Percentiles rank a stretch among this genome's conserved stretches.
These are phyloP conservation scores for Campylomormyrus numenius DNA, from an alignment of 2,113 vertebrate species.

Conservation along the genomic window DNA sequence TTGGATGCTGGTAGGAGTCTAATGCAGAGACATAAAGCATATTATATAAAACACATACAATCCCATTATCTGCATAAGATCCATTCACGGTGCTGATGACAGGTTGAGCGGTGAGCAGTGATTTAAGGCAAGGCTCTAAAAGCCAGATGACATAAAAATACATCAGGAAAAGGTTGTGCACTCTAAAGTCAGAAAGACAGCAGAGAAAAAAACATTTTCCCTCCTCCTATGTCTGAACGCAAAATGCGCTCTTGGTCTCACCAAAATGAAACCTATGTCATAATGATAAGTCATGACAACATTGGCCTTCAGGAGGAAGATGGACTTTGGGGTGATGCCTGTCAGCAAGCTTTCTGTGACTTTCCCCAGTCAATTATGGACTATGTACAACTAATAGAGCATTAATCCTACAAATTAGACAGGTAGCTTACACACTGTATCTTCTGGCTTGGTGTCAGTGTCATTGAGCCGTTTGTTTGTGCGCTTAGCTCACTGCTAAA, in stretches of 20 bases:
- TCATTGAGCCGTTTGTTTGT: not conserved
- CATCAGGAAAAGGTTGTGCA: not conserved
- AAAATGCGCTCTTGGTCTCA: not conserved
- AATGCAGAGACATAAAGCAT: not conserved
- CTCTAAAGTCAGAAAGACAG: conserved; percentile 4
- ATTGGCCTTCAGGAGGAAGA: not conserved
- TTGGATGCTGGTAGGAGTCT: conserved; percentile 1
- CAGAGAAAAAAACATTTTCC: not conserved
- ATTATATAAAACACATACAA: conserved; percentile 3
- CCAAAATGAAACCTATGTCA: not conserved
- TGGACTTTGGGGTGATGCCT: not conserved
- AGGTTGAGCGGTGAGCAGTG: not conserved
- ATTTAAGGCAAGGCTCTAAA: conserved; percentile 11
- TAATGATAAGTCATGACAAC: not conserved
- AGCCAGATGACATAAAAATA: not conserved
- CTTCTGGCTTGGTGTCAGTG: not conserved
- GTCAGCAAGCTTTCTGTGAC: not conserved
- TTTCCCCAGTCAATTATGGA: conserved; percentile 10
- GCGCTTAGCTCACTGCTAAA: not conserved
- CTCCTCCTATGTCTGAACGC: not conserved
- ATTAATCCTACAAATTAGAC: conserved; percentile 15
- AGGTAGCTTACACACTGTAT: not conserved
- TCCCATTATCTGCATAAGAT: conserved; percentile 1
- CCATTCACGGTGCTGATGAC: not conserved
- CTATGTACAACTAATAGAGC: conserved; percentile 6